A percentile compares a stretch with the other conserved stretches of the same genome.
Conservation (phyloP, 1,140 invertebrate species). For the Drosophila lacteicornis region DNA sequence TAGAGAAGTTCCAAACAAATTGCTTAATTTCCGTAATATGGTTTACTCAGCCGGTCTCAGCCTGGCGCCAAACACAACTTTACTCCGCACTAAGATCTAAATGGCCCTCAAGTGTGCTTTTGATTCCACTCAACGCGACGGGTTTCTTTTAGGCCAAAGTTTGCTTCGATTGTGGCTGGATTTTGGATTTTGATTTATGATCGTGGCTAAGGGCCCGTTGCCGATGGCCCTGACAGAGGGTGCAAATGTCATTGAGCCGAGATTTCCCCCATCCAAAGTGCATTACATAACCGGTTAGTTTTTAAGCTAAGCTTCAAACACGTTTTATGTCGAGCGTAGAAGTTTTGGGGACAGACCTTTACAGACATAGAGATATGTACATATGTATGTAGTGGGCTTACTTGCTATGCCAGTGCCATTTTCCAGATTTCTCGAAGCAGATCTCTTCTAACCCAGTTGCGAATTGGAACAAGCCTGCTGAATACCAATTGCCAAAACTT, state of each 20-base stretch:
- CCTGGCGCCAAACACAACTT: not conserved
- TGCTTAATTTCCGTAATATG: conserved; percentile 17
- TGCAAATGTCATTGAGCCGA: conserved; percentile 6
- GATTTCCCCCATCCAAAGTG: conserved; percentile 3
- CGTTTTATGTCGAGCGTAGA: not conserved
- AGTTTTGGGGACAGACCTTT: conserved; percentile 10
- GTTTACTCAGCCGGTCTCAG: not conserved
- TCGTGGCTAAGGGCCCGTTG: not conserved
- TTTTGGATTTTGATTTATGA: conserved; percentile 33
- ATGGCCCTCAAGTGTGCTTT: conserved; percentile 7
- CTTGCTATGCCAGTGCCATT: not conserved
- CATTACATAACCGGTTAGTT: conserved; percentile 36
- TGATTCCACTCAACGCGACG: not conserved
- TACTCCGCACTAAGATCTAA: not conserved
- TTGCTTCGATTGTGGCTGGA: conserved; percentile 3
- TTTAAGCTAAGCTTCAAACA: conserved; percentile 1
- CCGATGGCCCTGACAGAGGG: not conserved
- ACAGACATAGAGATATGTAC: too few relatives aligned
- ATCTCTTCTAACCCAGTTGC: not conserved
- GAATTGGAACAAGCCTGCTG: not conserved
- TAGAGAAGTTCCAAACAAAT: conserved; percentile 1
- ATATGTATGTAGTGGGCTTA: not conserved
- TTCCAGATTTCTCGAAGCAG: not conserved
- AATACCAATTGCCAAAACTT: conserved; percentile 13
- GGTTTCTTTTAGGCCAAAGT: not conserved